Evolutionary conservation across 2,888 invertebrate genomes (phyloP), one percentile per base, ranked within the genome.

Genomic region (Leistus spinibarbis): DNA sequence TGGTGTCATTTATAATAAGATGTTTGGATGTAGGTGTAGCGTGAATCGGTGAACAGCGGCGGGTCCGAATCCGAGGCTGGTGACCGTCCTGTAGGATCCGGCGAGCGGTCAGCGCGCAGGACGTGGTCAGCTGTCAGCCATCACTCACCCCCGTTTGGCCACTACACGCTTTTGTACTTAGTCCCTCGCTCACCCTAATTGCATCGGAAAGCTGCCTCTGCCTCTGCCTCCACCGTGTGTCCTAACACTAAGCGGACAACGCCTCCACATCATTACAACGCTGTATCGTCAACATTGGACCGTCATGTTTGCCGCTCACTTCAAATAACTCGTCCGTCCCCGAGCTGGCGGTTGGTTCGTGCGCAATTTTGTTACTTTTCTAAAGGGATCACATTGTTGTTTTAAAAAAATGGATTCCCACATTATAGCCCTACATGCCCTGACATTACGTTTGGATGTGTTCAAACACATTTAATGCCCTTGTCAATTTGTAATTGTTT

Each of bases 121-220:
- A 74, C 81, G 82, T 82, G 85, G 84, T 85, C 85, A 84, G 84
- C 84, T 84, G 85, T 85, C 85, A 84, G 81, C 84, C 85, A 85
- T 86, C 86, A 85, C 85, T 86, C 86, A 85, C 84, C 80, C 82
- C 81, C 82, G 83, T 82, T 81, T 79, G 83, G 83, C 85, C 84
- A 81, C 84, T 85, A 86, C 86, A 86, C 82, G 86, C 83, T 86
- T 86, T 86, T 86, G 84, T 86, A 86, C 86, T 86, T 86, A 86
- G 85, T 83, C 83, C 83, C 82, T 80, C 81, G 82, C 81, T 81
- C 80, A 81, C 81, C 83, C 85, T 86, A 85, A 85, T 86, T 86
- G 85, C 84, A 84, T 83, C 83, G 84, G 84, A 84, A 84, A 84
- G 84, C 84, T 77, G 74, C 78, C 63, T 64, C 60, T 40, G 40